phyloP scores from a whole-genome alignment of 2,113 vertebrate genomes.

The Actinemys pallida region DNA sequence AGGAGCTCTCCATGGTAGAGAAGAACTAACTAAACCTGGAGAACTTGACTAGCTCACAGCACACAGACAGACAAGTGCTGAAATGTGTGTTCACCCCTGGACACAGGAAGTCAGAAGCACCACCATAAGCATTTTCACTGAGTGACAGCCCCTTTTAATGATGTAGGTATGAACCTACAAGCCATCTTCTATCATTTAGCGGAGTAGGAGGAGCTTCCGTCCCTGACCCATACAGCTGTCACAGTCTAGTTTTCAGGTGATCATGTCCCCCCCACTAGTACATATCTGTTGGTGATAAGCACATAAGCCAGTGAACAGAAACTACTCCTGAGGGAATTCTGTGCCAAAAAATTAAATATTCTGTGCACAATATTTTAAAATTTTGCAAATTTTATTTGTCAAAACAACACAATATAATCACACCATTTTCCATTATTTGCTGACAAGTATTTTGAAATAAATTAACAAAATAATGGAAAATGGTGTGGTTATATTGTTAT shows the following conservation, averaged over 20 bases:
- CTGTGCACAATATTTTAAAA: too few species aligned
- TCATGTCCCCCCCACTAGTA: background rate
- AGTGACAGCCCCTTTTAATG: background rate
- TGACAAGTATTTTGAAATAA: too few species aligned
- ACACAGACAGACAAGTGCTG: background rate
- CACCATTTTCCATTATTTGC: too few species aligned
- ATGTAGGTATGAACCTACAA: background rate
- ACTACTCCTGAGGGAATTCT: too few species aligned
- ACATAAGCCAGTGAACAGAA: background rate
- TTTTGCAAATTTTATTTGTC: too few species aligned
- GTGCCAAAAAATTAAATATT: too few species aligned
- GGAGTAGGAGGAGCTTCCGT: background rate
- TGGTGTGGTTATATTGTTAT: too few species aligned
- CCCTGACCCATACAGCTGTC: background rate
- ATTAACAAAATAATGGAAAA: too few species aligned
- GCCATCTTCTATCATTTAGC: background rate
- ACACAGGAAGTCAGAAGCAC: background rate
- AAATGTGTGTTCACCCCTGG: background rate
- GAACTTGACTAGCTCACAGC: background rate
- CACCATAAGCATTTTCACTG: background rate
- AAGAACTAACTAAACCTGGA: background rate
- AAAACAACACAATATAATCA: too few species aligned
- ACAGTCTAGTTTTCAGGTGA: background rate
- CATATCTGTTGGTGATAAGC: background rate
- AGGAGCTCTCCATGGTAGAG: background rate